Evolutionary conservation across 2,888 invertebrate species (phyloP), one percentile per base, ranked within the genome.

Genomic region (Pollenia griseotomentosa): DNA sequence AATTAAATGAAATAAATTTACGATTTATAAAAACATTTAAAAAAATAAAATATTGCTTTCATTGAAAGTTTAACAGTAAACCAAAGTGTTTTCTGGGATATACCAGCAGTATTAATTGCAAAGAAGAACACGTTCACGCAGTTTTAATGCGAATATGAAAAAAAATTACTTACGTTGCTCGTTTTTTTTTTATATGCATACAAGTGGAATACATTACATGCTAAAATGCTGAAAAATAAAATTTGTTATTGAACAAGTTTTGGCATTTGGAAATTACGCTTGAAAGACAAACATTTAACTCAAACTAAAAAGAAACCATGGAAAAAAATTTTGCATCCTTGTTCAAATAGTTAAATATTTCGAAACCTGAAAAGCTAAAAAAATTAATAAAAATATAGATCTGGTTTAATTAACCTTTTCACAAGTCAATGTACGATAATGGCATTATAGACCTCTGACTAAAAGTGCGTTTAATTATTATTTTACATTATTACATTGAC

Each of bases 181-280:
- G 33, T 55, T 65, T 75, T 68, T 33, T 33, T 48, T 42, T 14
- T 40, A 57, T 68, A 57, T 33, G 65, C 48, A 51, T 71, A 63
- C 71, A 71, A 71, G 53, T 63, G 71, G 53, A 80, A 80, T 79
- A 53, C 51, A 70, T 61, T 61, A 51, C 70, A 63, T 80, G 63
- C 44, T 80, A 63, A 80, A 74, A 61, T 74, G 40, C 16, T 63
- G 23, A 63, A 77, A 68, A 81, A 81, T 73, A 66, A 66, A 73
- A 81, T 73, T n/a, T 81, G 81, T 81, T 81, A 81, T 59, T 74
- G 66, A 82, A 82, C 81, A 74, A 82, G 81, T 82, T 80, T 80
- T 80, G 63, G 63, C 55, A 73, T 71, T 82, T 66, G 57, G 48
- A 66, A 66, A 74, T 59, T 74, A 82, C 48, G 23, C 51, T 65